Conservation (phyloP, 2,888 invertebrate genomes). For the Dynastes hyllus region DNA sequence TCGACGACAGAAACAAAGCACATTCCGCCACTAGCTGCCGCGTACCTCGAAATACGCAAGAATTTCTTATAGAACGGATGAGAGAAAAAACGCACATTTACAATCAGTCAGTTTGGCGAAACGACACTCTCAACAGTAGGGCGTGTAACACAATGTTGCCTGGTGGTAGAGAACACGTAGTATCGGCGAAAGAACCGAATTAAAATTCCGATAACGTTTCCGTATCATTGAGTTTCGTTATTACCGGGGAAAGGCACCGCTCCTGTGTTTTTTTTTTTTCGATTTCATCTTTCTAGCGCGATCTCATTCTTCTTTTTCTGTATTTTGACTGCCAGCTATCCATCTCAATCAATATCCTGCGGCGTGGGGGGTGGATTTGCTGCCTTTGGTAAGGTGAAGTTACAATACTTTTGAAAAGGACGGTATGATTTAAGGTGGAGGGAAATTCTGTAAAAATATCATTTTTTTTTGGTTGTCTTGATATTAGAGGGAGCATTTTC, state of each 20-base stretch:
- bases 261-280: constrained; percentile 1
- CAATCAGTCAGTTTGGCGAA: too few species aligned
- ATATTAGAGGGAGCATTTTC: neutral
- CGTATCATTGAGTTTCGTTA: constrained; percentile 30
- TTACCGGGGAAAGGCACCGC: neutral
- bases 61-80: neutral
- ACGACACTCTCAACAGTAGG: too few species aligned
- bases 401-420: neutral
- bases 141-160: too few species aligned
- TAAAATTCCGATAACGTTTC: constrained; percentile 34
- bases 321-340: constrained; percentile 5
- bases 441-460: too few species aligned
- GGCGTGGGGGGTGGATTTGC: neutral
- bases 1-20: neutral
- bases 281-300: neutral
- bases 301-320: neutral
- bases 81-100: neutral
- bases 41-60: neutral
- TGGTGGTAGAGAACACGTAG: neutral
- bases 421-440: too few species aligned
- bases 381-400: neutral
- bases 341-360: constrained; percentile 11
- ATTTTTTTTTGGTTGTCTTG: neutral
- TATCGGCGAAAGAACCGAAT: constrained; percentile 3
- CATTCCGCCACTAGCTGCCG: neutral